These are phyloP conservation scores for Sylvia atricapilla DNA, from an alignment of 2,113 vertebrate species.

Conservation along the genomic window DNA sequence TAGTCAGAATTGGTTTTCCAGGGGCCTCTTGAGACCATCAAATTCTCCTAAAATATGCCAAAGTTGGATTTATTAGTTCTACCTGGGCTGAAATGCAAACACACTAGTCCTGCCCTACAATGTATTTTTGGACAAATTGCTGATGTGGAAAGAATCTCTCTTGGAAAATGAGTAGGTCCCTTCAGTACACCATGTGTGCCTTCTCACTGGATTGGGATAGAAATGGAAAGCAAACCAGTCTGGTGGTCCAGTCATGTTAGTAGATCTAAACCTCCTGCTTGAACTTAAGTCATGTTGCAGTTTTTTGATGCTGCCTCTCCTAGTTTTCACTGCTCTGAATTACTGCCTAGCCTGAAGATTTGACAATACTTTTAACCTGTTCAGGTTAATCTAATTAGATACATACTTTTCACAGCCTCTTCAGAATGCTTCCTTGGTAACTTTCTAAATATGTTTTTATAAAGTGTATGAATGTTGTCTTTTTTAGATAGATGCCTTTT, in stretches of 20 bases:
- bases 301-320: not conserved
- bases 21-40: not conserved
- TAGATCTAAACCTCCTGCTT: not conserved
- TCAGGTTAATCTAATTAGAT: not conserved
- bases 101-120: not conserved
- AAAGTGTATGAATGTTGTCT: not conserved
- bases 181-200: not conserved
- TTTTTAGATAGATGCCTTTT: not conserved
- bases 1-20: not conserved
- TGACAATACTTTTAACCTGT: not conserved
- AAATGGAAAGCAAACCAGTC: not conserved
- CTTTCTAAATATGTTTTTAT: not conserved
- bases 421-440: not conserved
- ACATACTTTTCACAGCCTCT: not conserved
- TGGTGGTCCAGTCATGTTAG: not conserved
- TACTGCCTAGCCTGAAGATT: not conserved
- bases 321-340: not conserved
- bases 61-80: not conserved
- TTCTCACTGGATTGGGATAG: not conserved
- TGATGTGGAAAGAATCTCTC: not conserved
- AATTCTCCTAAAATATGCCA: not conserved
- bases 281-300: not conserved
- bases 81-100: not conserved
- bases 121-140: not conserved
- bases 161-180: not conserved